phyloP scores from a whole-genome alignment of 2,797 vertebrate genomes.

The Linurgus olivaceus region DNA sequence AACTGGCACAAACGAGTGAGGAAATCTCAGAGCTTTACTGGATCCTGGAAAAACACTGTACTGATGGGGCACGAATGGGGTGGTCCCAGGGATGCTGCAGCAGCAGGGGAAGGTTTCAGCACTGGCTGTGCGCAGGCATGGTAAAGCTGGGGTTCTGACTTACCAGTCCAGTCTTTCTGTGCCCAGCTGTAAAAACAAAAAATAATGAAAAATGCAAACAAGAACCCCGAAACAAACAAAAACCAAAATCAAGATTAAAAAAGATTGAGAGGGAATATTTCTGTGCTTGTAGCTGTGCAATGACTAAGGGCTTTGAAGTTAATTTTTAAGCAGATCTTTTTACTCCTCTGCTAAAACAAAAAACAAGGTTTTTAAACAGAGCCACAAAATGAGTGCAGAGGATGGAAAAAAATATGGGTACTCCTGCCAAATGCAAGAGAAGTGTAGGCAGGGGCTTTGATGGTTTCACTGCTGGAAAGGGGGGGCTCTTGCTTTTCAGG shows the following conservation, averaged over 20 bases:
- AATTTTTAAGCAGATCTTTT: not conserved
- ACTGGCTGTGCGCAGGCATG: rapidly evolving
- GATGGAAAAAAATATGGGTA: not conserved
- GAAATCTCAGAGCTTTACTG: not conserved
- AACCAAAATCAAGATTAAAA: not conserved
- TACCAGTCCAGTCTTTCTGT: not conserved
- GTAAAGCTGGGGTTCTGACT: not conserved
- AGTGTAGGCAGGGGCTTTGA: not conserved
- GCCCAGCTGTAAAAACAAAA: not conserved
- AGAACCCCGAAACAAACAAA: rapidly evolving
- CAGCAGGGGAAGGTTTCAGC: not conserved
- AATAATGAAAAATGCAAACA: too few relatives aligned
- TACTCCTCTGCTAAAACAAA: not conserved
- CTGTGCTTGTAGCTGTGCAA: not conserved
- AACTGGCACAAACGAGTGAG: rapidly evolving
- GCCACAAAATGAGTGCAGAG: not conserved
- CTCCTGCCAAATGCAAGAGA: not conserved
- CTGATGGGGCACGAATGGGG: rapidly evolving
- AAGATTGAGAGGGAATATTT: not conserved
- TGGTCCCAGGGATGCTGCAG: not conserved
- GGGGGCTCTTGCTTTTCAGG: not conserved
- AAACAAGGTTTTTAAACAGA: not conserved
- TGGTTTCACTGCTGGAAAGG: not conserved
- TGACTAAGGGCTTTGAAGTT: not conserved
- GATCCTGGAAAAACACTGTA: not conserved